Conservation (phyloP, 2,797 vertebrate species). For the Dromococcyx pavoninus region DNA sequence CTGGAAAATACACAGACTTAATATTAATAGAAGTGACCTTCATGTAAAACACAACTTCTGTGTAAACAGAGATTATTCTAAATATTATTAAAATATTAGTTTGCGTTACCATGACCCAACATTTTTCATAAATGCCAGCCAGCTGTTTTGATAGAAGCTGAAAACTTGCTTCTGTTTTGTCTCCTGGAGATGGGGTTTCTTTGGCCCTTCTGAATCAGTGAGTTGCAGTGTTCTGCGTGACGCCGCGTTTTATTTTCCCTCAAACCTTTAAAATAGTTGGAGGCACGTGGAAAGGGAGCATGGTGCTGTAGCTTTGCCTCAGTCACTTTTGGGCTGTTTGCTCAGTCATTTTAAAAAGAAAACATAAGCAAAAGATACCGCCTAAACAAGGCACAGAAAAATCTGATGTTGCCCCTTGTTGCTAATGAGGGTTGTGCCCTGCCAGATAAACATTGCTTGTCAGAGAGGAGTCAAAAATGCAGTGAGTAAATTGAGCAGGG, state of each 20-base stretch:
- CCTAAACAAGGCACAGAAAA: background rate
- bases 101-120: background rate
- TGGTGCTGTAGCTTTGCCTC: background rate
- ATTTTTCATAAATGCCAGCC: background rate
- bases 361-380: background rate
- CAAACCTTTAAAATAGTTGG: background rate
- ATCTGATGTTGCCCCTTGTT: background rate
- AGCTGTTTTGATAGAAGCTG: background rate
- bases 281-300: background rate
- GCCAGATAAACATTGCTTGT: background rate
- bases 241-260: background rate
- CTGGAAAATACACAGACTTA: background rate
- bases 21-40: background rate
- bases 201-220: background rate
- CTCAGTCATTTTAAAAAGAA: background rate
- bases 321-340: accelerated
- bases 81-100: background rate
- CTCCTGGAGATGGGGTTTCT: background rate
- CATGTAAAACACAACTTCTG: background rate
- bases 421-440: background rate
- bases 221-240: background rate
- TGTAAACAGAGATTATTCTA: background rate
- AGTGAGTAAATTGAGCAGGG: background rate
- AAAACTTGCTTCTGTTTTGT: background rate
- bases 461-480: background rate